These are phyloP conservation scores for Notamacropus eugenii DNA, from an alignment of 2,797 vertebrate species.

Conservation along the genomic window DNA sequence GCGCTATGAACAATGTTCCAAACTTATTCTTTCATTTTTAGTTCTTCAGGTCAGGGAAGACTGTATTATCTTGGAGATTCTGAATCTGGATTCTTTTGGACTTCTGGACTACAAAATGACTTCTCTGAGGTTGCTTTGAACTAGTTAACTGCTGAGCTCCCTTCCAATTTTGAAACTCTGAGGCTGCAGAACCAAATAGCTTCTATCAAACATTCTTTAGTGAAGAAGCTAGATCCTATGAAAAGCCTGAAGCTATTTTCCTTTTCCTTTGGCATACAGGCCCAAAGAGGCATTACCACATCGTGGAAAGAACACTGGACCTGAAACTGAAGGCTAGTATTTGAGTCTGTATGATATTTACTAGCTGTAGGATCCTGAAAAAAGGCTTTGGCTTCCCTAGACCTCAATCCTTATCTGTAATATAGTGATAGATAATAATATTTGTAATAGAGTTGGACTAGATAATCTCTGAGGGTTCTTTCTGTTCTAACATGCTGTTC, in stretches of 20 bases:
- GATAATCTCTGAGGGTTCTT: neutral
- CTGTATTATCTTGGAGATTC: neutral
- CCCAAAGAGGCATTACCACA: neutral
- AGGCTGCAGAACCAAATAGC: neutral
- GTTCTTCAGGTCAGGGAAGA: constrained; percentile 10
- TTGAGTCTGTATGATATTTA: neutral
- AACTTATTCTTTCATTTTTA: neutral
- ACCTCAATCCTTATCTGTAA: neutral
- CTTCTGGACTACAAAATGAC: neutral
- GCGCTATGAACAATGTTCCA: neutral
- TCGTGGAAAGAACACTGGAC: neutral
- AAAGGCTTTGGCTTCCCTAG: neutral
- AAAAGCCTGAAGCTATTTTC: neutral
- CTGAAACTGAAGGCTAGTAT: neutral
- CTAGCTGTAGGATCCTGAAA: neutral
- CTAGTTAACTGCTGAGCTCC: neutral
- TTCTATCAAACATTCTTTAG: neutral
- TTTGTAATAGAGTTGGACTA: neutral
- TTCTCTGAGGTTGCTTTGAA: neutral
- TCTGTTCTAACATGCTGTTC: neutral
- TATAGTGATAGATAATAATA: neutral
- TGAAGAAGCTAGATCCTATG: neutral
- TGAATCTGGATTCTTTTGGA: neutral
- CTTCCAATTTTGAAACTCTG: neutral
- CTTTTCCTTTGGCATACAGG: neutral